Evolutionary conservation across 1,140 invertebrate species (phyloP).

Genomic region (Physella acuta): DNA sequence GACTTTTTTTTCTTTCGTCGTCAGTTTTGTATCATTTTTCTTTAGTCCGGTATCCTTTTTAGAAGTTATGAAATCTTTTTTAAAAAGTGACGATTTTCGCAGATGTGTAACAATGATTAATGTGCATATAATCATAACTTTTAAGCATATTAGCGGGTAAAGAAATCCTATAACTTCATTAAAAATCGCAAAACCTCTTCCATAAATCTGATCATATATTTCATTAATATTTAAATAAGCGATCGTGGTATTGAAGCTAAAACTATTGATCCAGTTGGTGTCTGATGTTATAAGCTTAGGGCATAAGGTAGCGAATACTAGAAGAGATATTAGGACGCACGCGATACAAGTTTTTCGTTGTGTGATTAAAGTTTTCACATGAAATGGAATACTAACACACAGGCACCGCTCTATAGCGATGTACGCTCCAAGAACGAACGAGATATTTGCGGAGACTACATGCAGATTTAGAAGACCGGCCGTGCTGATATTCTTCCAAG

Average conservation of each 20-base stretch:
- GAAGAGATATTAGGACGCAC: neutral
- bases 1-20: no score
- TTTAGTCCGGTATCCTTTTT: no score
- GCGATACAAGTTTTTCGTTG: no score
- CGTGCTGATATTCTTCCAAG: slow-evolving; percentile 2
- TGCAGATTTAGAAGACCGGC: neutral
- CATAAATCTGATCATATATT: neutral
- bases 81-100: slow-evolving; percentile 2
- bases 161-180: neutral
- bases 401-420: slow-evolving; percentile 12
- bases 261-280: slow-evolving; percentile 5
- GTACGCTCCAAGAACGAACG: slow-evolving; percentile 2
- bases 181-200: neutral
- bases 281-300: neutral
- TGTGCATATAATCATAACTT: slow-evolving; percentile 4
- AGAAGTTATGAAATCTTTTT: no score
- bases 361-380: slow-evolving; percentile 2
- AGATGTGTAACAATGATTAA: slow-evolving; percentile 4
- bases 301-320: neutral
- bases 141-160: neutral
- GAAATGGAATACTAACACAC: slow-evolving; percentile 12
- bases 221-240: neutral
- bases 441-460: neutral
- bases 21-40: no score
- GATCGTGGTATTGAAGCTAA: neutral